Evolutionary conservation across 2,888 invertebrate species (phyloP).

Genomic region (Lottia scabra): DNA sequence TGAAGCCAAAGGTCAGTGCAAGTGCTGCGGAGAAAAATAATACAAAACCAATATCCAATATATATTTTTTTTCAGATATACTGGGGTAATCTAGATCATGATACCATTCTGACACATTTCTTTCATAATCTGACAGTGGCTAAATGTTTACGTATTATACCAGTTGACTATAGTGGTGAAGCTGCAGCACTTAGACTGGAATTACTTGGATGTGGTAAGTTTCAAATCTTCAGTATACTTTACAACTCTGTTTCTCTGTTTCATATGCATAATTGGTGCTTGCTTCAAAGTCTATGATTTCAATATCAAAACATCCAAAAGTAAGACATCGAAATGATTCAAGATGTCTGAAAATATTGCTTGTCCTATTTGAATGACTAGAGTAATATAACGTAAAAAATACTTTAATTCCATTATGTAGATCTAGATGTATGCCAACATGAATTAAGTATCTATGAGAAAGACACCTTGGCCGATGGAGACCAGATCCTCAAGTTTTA

Average conservation of each 20-base stretch:
- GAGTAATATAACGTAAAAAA: no score
- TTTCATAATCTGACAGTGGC: constrained; percentile 59
- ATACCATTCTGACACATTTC: constrained; percentile 53
- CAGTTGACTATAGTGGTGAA: constrained; percentile 49
- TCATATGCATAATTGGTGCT: no score
- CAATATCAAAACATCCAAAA: no score
- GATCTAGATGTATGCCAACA: background rate
- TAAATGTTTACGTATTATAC: constrained; percentile 60
- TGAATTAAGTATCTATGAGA: background rate
- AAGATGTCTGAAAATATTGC: no score
- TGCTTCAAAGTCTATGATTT: no score
- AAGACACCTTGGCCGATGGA: background rate
- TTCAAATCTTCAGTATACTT: background rate
- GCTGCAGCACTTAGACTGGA: constrained; percentile 62
- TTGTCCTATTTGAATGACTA: no score
- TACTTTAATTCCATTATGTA: background rate
- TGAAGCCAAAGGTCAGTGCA: no score
- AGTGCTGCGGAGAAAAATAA: no score
- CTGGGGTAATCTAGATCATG: constrained; percentile 58
- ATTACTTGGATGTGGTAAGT: constrained; percentile 64
- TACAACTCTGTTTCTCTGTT: no score
- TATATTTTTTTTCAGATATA: constrained; percentile 48
- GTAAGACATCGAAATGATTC: no score
- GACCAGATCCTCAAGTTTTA: background rate
- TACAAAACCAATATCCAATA: no score